Evolutionary conservation across 2,797 vertebrate genomes (phyloP), one percentile per base, ranked within the genome.

Genomic region (Ammospiza maritima): DNA sequence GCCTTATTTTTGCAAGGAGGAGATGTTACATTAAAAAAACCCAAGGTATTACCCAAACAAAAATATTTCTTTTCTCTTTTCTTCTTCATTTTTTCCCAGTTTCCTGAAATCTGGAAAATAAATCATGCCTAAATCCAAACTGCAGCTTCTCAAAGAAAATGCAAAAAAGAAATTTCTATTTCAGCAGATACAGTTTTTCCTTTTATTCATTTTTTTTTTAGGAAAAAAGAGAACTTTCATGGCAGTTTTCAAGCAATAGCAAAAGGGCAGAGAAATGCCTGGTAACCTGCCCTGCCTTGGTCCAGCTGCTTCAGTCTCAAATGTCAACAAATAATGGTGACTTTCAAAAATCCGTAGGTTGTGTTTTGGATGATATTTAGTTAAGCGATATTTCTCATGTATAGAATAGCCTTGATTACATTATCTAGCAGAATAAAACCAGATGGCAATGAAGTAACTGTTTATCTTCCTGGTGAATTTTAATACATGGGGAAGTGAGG

Each of bases 371-470:
- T 88, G 71, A 30, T 75, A 84, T 78, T 89, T 92, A 74, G 61
- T 82, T 79, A 85, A 75, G 65, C 3, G 10, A 77, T 74, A 53
- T 51, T 86, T 86, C 89, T 81, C 3, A 0, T 79, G 53, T 78
- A 47, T 78, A 81, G 89, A 95, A 94, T 90, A 93, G 77, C 79
- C 86, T 94, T 90, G 94, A 90, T 94, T 94, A 85, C 88, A 94
- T 94, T 90, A 93, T 94, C 77, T 67, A 74, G 50, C 40, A 94
- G 80, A 93, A 92, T 67, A 67, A 95, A 95, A 94, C 36, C 91
- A 95, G 93, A 95, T 88, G 90, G 85, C 83, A 89, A 76, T 62
- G 85, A 60, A 93, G 88, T 74, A 94, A 90, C 82, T 90, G 32
- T 90, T 94, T 82, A 51, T 94, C 75, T 82, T 95, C 88, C 42